Evolutionary conservation across 2,113 vertebrate species (phyloP), one percentile per base, ranked within the genome.

Genomic region (Scytalopus superciliaris): DNA sequence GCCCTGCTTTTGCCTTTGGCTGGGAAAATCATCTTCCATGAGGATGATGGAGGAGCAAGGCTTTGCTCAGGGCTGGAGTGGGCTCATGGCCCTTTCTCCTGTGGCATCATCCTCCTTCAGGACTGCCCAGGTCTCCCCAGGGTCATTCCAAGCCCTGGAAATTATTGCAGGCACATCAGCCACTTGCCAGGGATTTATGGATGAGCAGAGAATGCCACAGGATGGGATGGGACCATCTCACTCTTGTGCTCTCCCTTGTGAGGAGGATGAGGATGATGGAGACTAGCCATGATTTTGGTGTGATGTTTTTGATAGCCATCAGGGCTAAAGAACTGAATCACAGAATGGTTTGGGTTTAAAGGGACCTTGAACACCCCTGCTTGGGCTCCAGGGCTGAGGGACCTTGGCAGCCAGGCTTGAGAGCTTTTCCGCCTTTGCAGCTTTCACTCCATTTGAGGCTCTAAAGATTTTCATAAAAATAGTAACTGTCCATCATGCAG

Each of bases 211-310:
- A 53, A 14, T 66, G 74, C 52, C 1, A 8, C 47, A 18, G 56
- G 69, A 10, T 40, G 42, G 33, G 44, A 44, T 0, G 2, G 9
- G 19, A 59, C 13, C 0, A 0, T 28, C 44, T 39, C 0, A 0
- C 9, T 1, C 18, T n/a, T 9, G 21, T 53, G 68, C 59, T 30
- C 47, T 91, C 87, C 68, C 52, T 35, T 55, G 44, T 15, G 45
- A 56, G 19, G 56, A 66, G n/a, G 25, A n/a, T 12, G 47, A 59
- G 53, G 5, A 14, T 1, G 9, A 81, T 50, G 76, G 19, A 19
- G 59, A 18, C 10, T 2, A 44, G 56, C 47, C 15, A 0, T 39
- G 79, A 19, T 35, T 73, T 60, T 64, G 50, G 33, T 24, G 31
- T 19, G 7, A 23, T 1, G 7, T n/a, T 52, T 60, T 49, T 56